Evolutionary conservation across 2,888 invertebrate species (phyloP), one percentile per base, ranked within the genome.

Genomic region (Aleiodes alternator): DNA sequence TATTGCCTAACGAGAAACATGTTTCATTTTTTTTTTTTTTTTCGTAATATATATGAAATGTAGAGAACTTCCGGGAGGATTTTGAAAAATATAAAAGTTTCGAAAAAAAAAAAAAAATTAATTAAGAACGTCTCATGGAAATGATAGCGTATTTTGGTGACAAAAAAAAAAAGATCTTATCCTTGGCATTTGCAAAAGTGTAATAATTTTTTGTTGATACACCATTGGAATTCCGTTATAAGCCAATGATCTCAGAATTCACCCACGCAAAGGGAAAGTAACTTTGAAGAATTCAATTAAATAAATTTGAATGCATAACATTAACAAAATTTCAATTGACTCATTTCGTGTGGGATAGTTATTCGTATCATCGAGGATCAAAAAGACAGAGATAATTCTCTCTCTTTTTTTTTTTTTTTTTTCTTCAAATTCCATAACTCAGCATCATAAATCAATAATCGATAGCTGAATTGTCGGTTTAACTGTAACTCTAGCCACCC

Each of bases 211-310:
- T n/a, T 59, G n/a, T 34, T 43, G 31, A 59, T 34, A 31, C 29
- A 14, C 55, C 55, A 55, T 11, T 55, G 14, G 16, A 16, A 55
- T 55, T 55, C 16, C 16, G 55, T 55, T 16, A 16, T 43, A 43
- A 43, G 43, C 43, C 43, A 43, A 14, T 64, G 64, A 64, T 64
- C 64, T 43, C 64, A 64, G 43, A 11, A 16, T 23, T 48, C 43
- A 14, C 64, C 64, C 64, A 64, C 64, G 64, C 48, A 64, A 23
- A 59, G 43, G 64, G 64, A 64, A 64, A 64, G 64, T 64, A 64
- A 64, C 11, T 38, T 61, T 61, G 34, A 38, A n/a, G 48, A 43
- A 43, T n/a, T 64, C 64, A 59, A 23, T 48, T 11, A 64, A 64
- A 64, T 64, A 64, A 64, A 48, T 64, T 64, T 43, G 11, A 43